Evolutionary conservation across 2,888 invertebrate genomes (phyloP).

Genomic region (Mechanitis mazaeus): DNA sequence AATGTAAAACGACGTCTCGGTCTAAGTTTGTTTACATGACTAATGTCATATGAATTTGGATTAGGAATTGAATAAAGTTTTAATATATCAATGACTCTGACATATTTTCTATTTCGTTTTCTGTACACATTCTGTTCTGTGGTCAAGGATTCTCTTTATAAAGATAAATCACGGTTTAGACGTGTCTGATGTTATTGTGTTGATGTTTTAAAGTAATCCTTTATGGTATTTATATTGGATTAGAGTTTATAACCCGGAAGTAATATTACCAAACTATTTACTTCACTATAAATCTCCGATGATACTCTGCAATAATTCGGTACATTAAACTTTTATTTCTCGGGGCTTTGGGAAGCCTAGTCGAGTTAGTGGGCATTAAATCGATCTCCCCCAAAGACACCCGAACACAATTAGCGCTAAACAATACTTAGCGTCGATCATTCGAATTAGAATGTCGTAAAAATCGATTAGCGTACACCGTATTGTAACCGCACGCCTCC

Average conservation of each 20-base stretch:
- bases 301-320: constrained; percentile 31
- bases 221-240: constrained; percentile 1
- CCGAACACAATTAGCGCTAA: constrained; percentile 61
- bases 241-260: constrained; percentile 6
- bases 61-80: constrained; percentile 32
- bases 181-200: neutral
- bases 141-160: neutral
- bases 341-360: constrained; percentile 28
- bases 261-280: constrained; percentile 18
- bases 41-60: constrained; percentile 41
- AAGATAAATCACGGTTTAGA: neutral
- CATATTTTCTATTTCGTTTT: constrained; percentile 6
- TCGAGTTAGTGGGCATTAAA: constrained; percentile 26
- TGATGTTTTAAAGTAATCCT: constrained; percentile 1
- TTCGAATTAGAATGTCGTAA: constrained; percentile 65
- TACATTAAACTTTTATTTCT: constrained; percentile 36
- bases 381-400: constrained; percentile 41
- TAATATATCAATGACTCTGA: constrained; percentile 24
- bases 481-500: constrained; percentile 70
- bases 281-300: constrained; percentile 17
- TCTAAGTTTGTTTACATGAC: constrained; percentile 49
- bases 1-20: constrained; percentile 47
- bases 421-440: constrained; percentile 62
- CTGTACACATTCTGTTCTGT: constrained; percentile 7
- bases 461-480: constrained; percentile 67